phyloP scores from a whole-genome alignment of 2,797 vertebrate genomes.

The Coreius guichenoti region DNA sequence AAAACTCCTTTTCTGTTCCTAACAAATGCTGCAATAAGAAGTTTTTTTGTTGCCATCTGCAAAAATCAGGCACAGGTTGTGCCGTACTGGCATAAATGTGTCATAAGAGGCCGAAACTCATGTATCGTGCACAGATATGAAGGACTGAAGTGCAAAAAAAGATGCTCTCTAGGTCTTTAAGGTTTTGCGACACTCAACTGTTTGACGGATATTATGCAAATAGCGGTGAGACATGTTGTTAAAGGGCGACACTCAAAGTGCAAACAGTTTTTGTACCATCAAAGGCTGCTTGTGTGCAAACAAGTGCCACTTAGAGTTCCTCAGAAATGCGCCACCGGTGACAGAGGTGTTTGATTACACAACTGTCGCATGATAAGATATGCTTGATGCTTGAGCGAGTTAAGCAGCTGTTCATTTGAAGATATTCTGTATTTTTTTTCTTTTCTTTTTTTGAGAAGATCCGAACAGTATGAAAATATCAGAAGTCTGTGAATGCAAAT shows the following conservation, averaged over 20 bases:
- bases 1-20: slow-evolving; percentile 44
- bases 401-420: slow-evolving; percentile 24
- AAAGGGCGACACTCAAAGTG: not conserved
- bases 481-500: not conserved
- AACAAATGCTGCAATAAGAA: slow-evolving; percentile 73
- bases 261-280: slow-evolving; percentile 67
- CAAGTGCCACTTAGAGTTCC: slow-evolving; percentile 76
- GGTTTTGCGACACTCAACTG: slow-evolving; percentile 9
- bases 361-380: slow-evolving; percentile 49
- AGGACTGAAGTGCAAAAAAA: not conserved
- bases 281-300: slow-evolving; percentile 80
- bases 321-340: not conserved
- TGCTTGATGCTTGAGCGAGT: slow-evolving; percentile 21
- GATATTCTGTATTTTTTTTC: not conserved
- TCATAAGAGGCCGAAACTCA: not conserved
- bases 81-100: slow-evolving; percentile 38
- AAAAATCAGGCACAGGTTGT: slow-evolving; percentile 66
- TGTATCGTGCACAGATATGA: not conserved
- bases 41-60: slow-evolving; percentile 75
- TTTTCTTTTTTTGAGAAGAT: not conserved
- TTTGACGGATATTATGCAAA: slow-evolving; percentile 32
- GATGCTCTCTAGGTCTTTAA: not conserved
- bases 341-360: slow-evolving; percentile 44
- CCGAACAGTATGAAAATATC: not conserved
- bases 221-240: not conserved